Evolutionary conservation across 2,888 invertebrate genomes (phyloP).

Genomic region (Andrena flavipes): DNA sequence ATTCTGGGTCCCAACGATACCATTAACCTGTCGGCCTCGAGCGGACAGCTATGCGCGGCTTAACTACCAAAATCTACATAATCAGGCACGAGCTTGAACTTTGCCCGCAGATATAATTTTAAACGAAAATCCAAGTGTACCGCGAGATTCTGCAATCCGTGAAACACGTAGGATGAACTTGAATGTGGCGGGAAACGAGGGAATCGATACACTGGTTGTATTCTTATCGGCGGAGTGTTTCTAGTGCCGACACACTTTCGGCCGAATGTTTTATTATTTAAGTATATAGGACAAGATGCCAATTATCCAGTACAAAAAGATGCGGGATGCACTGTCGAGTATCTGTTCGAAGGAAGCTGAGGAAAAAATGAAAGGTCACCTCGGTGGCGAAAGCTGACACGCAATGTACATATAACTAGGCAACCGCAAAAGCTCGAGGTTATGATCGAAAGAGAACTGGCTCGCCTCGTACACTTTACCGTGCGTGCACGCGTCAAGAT

Average conservation of each 20-base stretch:
- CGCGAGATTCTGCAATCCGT: background rate
- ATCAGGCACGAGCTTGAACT: background rate
- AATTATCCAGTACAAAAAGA: background rate
- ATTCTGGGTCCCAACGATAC: background rate
- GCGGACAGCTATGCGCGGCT: background rate
- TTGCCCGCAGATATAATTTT: background rate
- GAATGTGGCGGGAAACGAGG: conserved; percentile 21
- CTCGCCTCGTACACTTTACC: background rate
- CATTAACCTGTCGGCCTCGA: conserved; percentile 14
- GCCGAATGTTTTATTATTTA: background rate
- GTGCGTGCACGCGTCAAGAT: background rate
- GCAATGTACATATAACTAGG: background rate
- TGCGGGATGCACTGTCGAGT: background rate
- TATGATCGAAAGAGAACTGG: background rate
- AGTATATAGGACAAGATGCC: background rate
- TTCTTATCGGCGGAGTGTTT: conserved; percentile 16
- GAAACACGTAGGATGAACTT: background rate
- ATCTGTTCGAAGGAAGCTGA: background rate
- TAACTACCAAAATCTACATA: conserved; percentile 10
- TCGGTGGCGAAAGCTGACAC: background rate
- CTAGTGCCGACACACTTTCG: background rate
- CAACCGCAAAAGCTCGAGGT: conserved; percentile 34
- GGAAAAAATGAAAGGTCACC: background rate
- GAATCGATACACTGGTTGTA: conserved; percentile 25
- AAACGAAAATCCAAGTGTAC: background rate